Percentiles rank a stretch among this genome's conserved stretches.
phyloP scores from a whole-genome alignment of 2,888 invertebrate genomes.

The Thymelicus sylvestris region DNA sequence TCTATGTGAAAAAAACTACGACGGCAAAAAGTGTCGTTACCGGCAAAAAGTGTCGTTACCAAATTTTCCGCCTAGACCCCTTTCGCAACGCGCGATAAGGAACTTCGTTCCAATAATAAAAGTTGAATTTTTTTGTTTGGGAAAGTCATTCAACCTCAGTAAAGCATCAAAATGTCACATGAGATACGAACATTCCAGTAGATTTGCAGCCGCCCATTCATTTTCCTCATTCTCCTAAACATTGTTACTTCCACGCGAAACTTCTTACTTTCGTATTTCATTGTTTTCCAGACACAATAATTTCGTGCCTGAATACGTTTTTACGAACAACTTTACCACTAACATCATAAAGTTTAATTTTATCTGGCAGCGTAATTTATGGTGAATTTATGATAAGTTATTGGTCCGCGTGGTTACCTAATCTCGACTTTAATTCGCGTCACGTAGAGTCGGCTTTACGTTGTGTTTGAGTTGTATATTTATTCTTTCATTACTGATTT shows the following conservation, averaged over 20 bases:
- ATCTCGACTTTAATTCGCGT: slow-evolving; percentile 23
- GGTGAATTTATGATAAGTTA: slow-evolving; percentile 31
- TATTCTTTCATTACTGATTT: slow-evolving; percentile 37
- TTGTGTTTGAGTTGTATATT: slow-evolving; percentile 11
- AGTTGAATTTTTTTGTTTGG: not conserved
- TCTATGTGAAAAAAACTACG: no score
- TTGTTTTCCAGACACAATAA: slow-evolving; percentile 36
- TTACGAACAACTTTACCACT: slow-evolving; percentile 20
- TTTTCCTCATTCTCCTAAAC: slow-evolving; percentile 33
- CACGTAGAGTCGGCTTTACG: slow-evolving; percentile 20
- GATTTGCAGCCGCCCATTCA: slow-evolving; percentile 29
- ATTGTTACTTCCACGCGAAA: slow-evolving; percentile 36
- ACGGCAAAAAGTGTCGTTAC: no score
- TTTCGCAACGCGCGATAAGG: no score
- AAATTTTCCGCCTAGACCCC: no score
- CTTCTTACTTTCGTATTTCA: slow-evolving; percentile 36
- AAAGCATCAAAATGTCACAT: slow-evolving; percentile 1
- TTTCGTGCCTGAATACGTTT: slow-evolving; percentile 13
- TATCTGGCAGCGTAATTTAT: slow-evolving; percentile 20
- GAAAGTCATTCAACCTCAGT: not conserved
- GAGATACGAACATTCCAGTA: slow-evolving; percentile 21
- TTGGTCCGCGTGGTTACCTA: slow-evolving; percentile 1
- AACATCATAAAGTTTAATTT: slow-evolving; percentile 27
- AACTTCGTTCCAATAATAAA: no score
- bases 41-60: no score